phyloP scores from a whole-genome alignment of 2,888 invertebrate genomes.

The Temnothorax rugatulus region DNA sequence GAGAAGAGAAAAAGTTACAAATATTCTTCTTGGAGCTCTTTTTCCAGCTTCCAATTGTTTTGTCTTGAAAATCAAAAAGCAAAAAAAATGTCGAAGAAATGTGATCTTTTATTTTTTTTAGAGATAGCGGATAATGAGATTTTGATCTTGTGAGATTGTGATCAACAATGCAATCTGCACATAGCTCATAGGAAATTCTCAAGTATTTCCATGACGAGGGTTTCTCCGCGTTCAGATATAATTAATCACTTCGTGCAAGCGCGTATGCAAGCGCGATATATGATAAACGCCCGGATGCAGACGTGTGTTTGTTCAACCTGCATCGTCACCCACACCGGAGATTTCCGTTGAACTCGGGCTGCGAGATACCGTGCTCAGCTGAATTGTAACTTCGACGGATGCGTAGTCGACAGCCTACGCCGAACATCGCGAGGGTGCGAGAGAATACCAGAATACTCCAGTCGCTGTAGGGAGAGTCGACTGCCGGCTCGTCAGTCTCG shows the following conservation, averaged over 20 bases:
- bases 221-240: neutral
- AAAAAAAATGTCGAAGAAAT: neutral
- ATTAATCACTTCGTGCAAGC: slow-evolving; percentile 2
- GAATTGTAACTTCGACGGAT: neutral
- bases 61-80: neutral
- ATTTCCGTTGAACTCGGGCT: neutral
- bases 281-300: slow-evolving; percentile 9
- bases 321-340: neutral
- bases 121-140: neutral
- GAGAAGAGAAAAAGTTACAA: neutral
- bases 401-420: slow-evolving; percentile 1
- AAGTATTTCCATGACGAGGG: neutral
- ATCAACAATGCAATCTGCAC: neutral
- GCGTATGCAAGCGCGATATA: neutral
- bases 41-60: neutral
- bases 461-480: neutral
- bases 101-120: neutral
- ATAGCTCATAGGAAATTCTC: neutral
- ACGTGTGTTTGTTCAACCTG: neutral
- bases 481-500: slow-evolving; percentile 14
- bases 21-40: neutral
- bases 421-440: too few relatives aligned
- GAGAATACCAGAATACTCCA: neutral
- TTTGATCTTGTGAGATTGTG: neutral
- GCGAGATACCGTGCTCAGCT: neutral